Evolutionary conservation across 2,888 invertebrate genomes (phyloP).

Genomic region (Drosophila sordidapex): DNA sequence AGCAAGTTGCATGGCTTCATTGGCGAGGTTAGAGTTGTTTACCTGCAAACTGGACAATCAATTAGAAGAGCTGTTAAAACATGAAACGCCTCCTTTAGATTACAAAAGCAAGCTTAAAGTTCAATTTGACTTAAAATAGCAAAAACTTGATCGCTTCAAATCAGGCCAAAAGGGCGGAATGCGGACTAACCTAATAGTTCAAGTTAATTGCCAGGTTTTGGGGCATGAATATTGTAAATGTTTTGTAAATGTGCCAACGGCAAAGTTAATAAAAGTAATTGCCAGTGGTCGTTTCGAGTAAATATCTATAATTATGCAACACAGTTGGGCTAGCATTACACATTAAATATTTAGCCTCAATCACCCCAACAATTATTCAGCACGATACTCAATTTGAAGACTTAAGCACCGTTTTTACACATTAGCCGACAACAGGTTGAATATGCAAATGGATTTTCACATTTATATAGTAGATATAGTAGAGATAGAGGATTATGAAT

Average conservation of each 20-base stretch:
- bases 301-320: slow-evolving; percentile 12
- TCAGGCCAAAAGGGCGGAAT: neutral
- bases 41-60: slow-evolving; percentile 21
- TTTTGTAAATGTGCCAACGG: slow-evolving; percentile 12
- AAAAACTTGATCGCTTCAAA: neutral
- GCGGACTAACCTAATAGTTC: slow-evolving; percentile 7
- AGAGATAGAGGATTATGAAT: neutral
- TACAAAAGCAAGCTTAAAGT: neutral
- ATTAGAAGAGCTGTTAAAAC: slow-evolving; percentile 1
- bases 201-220: slow-evolving; percentile 12
- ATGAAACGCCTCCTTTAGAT: neutral
- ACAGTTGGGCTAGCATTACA: neutral
- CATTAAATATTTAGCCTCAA: slow-evolving; percentile 5
- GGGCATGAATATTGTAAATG: slow-evolving; percentile 30
- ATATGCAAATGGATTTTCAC: neutral
- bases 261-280: slow-evolving; percentile 16
- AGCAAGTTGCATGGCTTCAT: neutral
- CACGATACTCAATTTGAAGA: neutral
- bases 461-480: neutral
- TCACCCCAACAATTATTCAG: slow-evolving; percentile 2
- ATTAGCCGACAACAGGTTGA: neutral
- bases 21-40: neutral
- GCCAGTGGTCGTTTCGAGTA: slow-evolving; percentile 3
- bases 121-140: neutral
- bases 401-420: neutral